These are phyloP conservation scores for Drosophila testacea DNA, from an alignment of 2,888 invertebrate genomes.

Conservation along the genomic window DNA sequence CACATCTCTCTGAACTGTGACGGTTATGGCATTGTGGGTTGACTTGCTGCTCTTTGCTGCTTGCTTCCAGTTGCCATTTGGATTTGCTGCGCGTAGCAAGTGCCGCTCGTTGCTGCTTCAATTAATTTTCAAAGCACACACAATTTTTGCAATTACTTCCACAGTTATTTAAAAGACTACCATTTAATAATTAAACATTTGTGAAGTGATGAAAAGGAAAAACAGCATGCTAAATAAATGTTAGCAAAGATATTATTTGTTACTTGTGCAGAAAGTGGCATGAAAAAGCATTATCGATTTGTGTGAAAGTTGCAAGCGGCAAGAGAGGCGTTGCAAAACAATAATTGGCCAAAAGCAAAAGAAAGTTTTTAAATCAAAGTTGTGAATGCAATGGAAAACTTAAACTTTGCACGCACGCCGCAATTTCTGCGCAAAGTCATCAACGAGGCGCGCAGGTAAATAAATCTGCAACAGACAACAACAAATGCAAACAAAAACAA, in stretches of 20 bases:
- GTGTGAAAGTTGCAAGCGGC: conserved; percentile 65
- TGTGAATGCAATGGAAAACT: conserved; percentile 82
- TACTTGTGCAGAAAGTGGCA: conserved; percentile 21
- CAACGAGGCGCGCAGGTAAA: conserved; percentile 82
- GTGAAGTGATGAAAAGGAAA: conserved; percentile 7
- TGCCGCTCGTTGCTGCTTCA: conserved; percentile 35
- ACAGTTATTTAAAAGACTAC: neutral
- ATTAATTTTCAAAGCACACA: conserved; percentile 18
- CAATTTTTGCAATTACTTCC: conserved; percentile 28
- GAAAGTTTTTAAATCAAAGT: conserved; percentile 68
- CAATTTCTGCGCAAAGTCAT: conserved; percentile 84
- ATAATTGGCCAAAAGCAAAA: conserved; percentile 46
- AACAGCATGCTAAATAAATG: conserved; percentile 12
- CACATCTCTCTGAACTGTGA: conserved; percentile 28
- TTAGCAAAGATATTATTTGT: conserved; percentile 2
- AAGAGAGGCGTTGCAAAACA: conserved; percentile 24
- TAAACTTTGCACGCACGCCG: conserved; percentile 84
- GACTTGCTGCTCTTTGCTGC: conserved; percentile 42
- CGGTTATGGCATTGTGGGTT: conserved; percentile 25
- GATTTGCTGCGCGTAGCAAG: conserved; percentile 68
- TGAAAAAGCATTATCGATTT: conserved; percentile 65
- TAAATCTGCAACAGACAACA: conserved; percentile 49
- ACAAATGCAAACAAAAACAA: conserved; percentile 48
- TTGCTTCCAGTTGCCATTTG: conserved; percentile 67
- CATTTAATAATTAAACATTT: conserved; percentile 17